Evolutionary conservation across 2,113 vertebrate species (phyloP), one percentile per base, ranked within the genome.

Genomic region (Forbesichthys papilliferus): DNA sequence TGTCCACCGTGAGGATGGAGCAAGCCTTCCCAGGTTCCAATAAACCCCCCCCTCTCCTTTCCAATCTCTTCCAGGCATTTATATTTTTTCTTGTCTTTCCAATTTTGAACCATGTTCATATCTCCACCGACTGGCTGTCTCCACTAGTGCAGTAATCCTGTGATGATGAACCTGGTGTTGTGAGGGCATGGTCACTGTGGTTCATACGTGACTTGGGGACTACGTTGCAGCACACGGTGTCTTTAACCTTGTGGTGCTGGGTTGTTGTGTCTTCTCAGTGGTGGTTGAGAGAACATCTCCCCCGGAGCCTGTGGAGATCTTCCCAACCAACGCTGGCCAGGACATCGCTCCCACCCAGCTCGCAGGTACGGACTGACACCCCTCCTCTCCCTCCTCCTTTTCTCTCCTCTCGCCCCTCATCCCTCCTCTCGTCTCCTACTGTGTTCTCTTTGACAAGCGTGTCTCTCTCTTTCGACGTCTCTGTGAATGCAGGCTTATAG

Each of bases 281-380:
- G 93, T 99, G 75, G 85, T 97, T 88, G 96, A 96, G 86, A 95
- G 92, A 89, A 94, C 89, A 18, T 98, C 96, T 36, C 96, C 97
- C 52, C 96, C 96, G 42, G 82, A 92, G 56, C 96, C 95, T 53
- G 94, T 97, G 49, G 95, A 94, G 85, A 87, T 99, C 68, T 94
- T 94, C 70, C 97, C 95, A 1, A 95, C 95, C 0, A 96, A 95
- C 62, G 95, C 95, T 53, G 96, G 95, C 82, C 97, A 99, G 91
- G 95, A 94, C 81, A 96, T 98, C 52, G 94, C 95, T 49, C 95
- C 96, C 65, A 97, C 95, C 68, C 95, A 97, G 91, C 93, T 94
- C 73, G 94, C 95, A 86, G 97, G 97, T 98, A 85, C 79, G 68
- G 5, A 10, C n/a, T 27, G 27, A 27, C n/a, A 36, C n/a, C 10